Conservation (phyloP, 2,888 invertebrate species). For the Hyles lineata region DNA sequence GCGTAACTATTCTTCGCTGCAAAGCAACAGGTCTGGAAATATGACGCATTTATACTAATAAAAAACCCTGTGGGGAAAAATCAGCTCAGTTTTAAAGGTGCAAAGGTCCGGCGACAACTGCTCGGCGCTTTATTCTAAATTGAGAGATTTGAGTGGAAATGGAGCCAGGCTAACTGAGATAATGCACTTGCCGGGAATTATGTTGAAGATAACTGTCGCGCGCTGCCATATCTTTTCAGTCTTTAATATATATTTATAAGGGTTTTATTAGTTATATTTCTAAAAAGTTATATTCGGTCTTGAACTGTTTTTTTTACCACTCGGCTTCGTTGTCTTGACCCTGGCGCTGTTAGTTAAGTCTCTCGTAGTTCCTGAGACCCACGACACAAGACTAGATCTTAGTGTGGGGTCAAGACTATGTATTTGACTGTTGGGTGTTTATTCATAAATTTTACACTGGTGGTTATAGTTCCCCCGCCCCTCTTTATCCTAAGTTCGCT, state of each 20-base stretch:
- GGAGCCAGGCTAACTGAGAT: conserved; percentile 17
- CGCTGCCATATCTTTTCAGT: not conserved
- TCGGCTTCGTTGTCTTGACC: too few species aligned
- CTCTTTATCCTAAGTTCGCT: too few species aligned
- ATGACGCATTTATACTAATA: conserved; percentile 25
- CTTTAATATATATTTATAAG: not conserved
- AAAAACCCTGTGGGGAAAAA: conserved; percentile 4
- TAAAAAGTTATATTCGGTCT: not conserved
- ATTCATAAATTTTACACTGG: too few species aligned
- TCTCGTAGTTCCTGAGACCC: too few species aligned
- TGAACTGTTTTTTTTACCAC: too few species aligned
- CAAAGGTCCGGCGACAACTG: conserved; percentile 19
- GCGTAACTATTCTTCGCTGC: not conserved
- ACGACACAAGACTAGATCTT: too few species aligned
- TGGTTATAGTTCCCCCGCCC: too few species aligned
- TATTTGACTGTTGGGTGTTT: too few species aligned
- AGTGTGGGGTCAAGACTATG: too few species aligned
- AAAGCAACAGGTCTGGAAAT: conserved; percentile 21
- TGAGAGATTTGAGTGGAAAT: conserved; percentile 24
- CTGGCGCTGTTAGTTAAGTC: too few species aligned
- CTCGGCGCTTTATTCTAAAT: conserved; percentile 16
- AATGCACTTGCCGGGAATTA: conserved; percentile 16
- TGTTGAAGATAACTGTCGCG: not conserved
- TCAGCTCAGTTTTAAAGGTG: conserved; percentile 22
- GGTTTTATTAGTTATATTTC: not conserved